Evolutionary conservation across 2,888 invertebrate species (phyloP), one percentile per base, ranked within the genome.

Genomic region (Pollenia griseotomentosa): DNA sequence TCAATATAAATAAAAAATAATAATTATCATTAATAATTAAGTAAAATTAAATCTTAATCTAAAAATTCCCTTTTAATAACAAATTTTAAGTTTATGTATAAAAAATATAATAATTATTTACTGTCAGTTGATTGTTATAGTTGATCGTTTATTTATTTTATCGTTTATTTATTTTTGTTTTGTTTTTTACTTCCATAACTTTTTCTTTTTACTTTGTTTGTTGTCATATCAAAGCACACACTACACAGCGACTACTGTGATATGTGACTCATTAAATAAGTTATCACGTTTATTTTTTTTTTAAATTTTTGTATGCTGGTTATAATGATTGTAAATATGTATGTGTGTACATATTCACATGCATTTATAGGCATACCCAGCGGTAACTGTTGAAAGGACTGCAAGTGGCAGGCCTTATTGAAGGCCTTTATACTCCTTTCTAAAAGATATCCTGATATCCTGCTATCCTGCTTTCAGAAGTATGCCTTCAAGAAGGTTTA

Each of bases 251-350:
- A 19, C 44, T 80, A 16, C 65, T 75, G 11, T 63, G n/a, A 48
- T 71, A 53, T 80, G 73, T 83, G 83, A 80, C 63, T 85, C 83
- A 85, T 74, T 74, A 48, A 75, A 33, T 23, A 85, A 83, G 40
- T 78, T 81, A 83, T 87, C 78, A 79, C 79, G 51, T 75, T 88
- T 85, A 80, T 78, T 79, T 71, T 57, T 46, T 23, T 23, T 23
- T 23, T 48, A 48, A 42, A 14, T 55, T 59, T 51, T 61, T 59
- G 57, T 63, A 53, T 16, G 8, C 40, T 48, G 10, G 2, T 19
- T 14, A 23, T 14, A 68, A 33, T 6, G 0, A 33, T 33, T 14
- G 8, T 44, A 46, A 14, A 9, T 33, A 40, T 46, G 11, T 46
- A 55, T 68, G 19, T 51, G 51, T 61, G 48, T n/a, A 33, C 19